phyloP scores from a whole-genome alignment of 2,797 vertebrate genomes.

The Galagoides demidoff region DNA sequence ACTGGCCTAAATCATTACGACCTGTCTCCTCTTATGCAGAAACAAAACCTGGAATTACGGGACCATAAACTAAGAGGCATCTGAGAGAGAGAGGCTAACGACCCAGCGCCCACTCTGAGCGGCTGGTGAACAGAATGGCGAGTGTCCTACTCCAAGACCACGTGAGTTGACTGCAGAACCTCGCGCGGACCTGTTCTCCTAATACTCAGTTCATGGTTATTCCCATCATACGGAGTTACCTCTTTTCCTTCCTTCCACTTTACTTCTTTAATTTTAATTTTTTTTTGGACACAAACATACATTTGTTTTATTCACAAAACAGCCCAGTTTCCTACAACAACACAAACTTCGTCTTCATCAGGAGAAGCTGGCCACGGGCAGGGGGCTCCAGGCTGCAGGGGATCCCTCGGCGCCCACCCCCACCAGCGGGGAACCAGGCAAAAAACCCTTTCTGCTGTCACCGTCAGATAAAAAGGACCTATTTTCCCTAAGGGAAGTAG shows the following conservation, averaged over 20 bases:
- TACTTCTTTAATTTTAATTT: not conserved
- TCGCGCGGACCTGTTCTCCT: not conserved
- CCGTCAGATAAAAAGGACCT: constrained; percentile 84
- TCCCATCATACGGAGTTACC: not conserved
- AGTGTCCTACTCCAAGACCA: not conserved
- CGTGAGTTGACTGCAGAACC: not conserved
- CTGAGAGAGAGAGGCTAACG: not conserved
- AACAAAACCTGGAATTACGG: not conserved
- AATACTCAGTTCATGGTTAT: not conserved
- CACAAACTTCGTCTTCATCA: constrained; percentile 89
- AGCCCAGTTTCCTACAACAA: constrained; percentile 99
- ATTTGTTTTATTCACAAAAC: constrained; percentile 99
- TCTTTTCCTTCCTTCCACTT: not conserved
- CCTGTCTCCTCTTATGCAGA: not conserved
- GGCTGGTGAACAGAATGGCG: not conserved
- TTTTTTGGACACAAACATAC: constrained; percentile 95
- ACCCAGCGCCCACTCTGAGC: not conserved
- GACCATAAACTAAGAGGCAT: not conserved
- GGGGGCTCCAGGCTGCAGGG: constrained; percentile 77
- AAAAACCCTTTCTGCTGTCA: constrained; percentile 82
- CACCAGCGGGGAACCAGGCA: constrained; percentile 51
- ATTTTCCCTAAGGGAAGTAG: constrained; percentile 85
- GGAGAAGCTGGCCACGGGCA: constrained; percentile 69
- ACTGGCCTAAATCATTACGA: not conserved
- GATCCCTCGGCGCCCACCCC: constrained; percentile 80